Evolutionary conservation across 2,888 invertebrate species (phyloP), one percentile per base, ranked within the genome.

Genomic region (Cyrtodaria siliqua): DNA sequence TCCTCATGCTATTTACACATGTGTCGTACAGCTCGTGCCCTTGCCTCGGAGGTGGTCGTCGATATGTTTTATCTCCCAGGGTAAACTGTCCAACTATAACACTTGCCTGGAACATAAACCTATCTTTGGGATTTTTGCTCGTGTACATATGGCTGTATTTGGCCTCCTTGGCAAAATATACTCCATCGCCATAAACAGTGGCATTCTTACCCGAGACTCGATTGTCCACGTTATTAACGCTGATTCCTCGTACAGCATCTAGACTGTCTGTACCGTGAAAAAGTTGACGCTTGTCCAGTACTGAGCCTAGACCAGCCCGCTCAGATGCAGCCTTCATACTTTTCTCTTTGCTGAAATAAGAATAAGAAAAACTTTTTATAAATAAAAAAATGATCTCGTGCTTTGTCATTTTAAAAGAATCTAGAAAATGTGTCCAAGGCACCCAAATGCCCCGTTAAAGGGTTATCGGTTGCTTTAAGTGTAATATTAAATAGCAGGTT

Each of bases 51-150:
- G 90, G 89, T 1, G 89, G 89, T 9, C 86, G 64, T 23, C 56
- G 49, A 26, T 78, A 74, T 0, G 56, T 23, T 3, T 59, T 26
- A 0, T 68, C 24, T 8, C 89, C 90, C 26, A 68, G 52, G 2
- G 85, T 82, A 61, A 67, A 86, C 2, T 75, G 66, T n/a, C 90
- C 90, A 49, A 88, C 86, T 27, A 89, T 70, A 24, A 89, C 90
- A 26, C 73, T 63, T 0, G 85, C 87, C 33, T 81, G 49, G 50
- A 90, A 88, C 86, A 90, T 84, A 57, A 77, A 85, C 16, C 78
- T 63, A 2, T 68, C 49, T 18, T 50, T 57, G 4, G n/a, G 42
- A 6, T 26, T 44, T 12, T 50, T 57, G 2, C 20, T 52, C 24
- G 79, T 77, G 69, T 86, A 87, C 24, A 26, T 55, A 49, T 85